A percentile compares a stretch with the other conserved stretches of the same genome.
Conservation (phyloP, 2,113 vertebrate species). For the Scomber colias region DNA sequence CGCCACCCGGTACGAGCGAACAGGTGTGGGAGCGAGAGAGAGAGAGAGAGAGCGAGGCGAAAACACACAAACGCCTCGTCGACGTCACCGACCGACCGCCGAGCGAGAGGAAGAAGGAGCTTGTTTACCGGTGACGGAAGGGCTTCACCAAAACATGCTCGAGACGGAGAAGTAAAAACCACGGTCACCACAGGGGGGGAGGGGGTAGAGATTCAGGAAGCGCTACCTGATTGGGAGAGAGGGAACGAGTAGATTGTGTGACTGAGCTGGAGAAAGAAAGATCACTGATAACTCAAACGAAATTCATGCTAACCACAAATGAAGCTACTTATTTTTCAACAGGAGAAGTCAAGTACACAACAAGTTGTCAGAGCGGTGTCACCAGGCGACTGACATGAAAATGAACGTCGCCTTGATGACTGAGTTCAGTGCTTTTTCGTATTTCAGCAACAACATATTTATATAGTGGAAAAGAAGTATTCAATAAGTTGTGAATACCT, state of each 20-base stretch:
- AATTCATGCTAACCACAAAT: too few relatives aligned
- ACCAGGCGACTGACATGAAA: too few relatives aligned
- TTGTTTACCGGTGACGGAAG: slow-evolving; percentile 29
- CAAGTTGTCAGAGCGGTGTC: too few relatives aligned
- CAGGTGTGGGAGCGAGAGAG: slow-evolving; percentile 70
- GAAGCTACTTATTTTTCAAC: too few relatives aligned
- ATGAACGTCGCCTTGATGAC: too few relatives aligned
- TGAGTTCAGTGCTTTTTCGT: too few relatives aligned
- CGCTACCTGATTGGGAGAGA: slow-evolving; percentile 47
- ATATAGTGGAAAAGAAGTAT: too few relatives aligned
- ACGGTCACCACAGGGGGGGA: slow-evolving; percentile 12
- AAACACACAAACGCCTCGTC: slow-evolving; percentile 31
- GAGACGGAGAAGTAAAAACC: slow-evolving; percentile 40
- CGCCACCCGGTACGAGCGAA: slow-evolving; percentile 55
- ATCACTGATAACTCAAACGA: slow-evolving; percentile 32
- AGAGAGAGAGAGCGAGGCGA: slow-evolving; percentile 12
- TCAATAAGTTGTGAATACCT: too few relatives aligned
- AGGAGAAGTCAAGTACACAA: too few relatives aligned
- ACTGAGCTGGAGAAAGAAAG: slow-evolving; percentile 37
- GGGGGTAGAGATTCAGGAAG: slow-evolving; percentile 35
- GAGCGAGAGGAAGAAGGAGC: slow-evolving; percentile 60
- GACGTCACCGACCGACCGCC: slow-evolving; percentile 59
- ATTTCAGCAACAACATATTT: too few relatives aligned
- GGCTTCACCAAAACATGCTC: slow-evolving; percentile 34
- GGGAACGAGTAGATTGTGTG: slow-evolving; percentile 47